Conservation (phyloP, 2,797 vertebrate genomes). For the Nannoperca australis region DNA sequence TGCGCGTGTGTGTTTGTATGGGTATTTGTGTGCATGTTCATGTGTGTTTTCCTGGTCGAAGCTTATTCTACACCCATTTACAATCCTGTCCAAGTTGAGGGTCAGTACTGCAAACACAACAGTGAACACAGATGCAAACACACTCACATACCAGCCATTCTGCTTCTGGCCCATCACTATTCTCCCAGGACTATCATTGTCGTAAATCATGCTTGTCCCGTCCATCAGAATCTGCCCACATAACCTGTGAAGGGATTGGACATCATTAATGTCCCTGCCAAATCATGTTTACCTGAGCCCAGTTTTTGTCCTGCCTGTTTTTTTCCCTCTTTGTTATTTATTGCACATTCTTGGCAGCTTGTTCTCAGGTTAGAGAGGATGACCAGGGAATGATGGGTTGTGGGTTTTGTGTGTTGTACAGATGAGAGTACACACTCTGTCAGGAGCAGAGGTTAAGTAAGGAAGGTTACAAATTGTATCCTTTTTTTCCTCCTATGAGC, state of each 20-base stretch:
- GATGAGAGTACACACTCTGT: constrained; percentile 43
- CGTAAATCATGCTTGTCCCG: constrained; percentile 80
- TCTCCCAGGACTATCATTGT: constrained; percentile 70
- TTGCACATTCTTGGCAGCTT: constrained; percentile 66
- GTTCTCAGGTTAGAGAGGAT: constrained; percentile 51
- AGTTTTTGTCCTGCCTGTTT: constrained; percentile 65
- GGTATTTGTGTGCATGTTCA: constrained; percentile 12
- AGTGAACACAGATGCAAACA: constrained; percentile 61
- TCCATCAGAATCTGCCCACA: constrained; percentile 73
- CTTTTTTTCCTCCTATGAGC: constrained; percentile 32
- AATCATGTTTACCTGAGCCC: constrained; percentile 76
- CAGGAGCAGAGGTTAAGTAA: constrained; percentile 47
- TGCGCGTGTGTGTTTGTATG: constrained; percentile 2
- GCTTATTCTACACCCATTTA: constrained; percentile 57
- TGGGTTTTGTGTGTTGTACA: constrained; percentile 50
- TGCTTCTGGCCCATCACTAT: constrained; percentile 69
- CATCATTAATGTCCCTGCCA: constrained; percentile 78
- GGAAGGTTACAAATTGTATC: constrained; percentile 26
- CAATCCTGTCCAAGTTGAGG: constrained; percentile 62
- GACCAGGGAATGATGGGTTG: constrained; percentile 48
- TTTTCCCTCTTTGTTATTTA: constrained; percentile 61
- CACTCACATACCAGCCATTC: constrained; percentile 59
- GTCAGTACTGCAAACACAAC: constrained; percentile 65
- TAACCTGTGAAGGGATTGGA: constrained; percentile 71
- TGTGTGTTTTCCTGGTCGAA: constrained; percentile 52